Evolutionary conservation across 2,797 vertebrate genomes (phyloP), one percentile per base, ranked within the genome.

Genomic region (Pantherophis vulpinus): DNA sequence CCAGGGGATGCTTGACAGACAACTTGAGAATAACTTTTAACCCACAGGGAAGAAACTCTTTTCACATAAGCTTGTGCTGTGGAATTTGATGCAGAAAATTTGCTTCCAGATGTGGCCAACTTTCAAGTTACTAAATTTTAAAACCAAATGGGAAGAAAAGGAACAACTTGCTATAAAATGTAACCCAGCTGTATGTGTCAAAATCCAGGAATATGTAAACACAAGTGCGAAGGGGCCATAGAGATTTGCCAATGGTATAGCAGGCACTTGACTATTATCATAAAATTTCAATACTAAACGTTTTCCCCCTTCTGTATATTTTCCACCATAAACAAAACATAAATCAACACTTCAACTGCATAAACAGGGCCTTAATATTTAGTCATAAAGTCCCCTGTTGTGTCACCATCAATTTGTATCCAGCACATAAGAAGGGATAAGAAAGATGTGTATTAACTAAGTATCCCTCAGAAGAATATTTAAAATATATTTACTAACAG

Each of bases 221-320:
- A 95, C 92, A 97, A 83, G 23, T 13, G 58, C 1, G n/a, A 74
- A 96, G 93, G 92, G 95, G 93, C 91, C 89, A 92, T 88, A 90
- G 95, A 96, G 94, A 94, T 95, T 95, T 94, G 93, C 88, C 92
- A 25, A 92, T 91, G 95, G 96, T 92, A 95, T 92, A 95, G 95
- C 47, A 83, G 47, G 95, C 93, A 91, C 91, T 93, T 96, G 95
- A 90, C 94, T 93, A 94, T 94, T 95, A 92, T 94, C 95, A 89
- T 94, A 92, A 94, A 95, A 95, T 93, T 94, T 95, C 95, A 90
- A 95, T 96, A 94, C 94, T 66, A 90, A 96, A 95, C 94, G 93
- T 95, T 96, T 96, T 94, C 32, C 86, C 94, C 93, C 93, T 96
- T 97, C 92, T 95, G 95, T 97, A 97, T 97, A 95, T 97, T 97